Base-by-base conservation (phyloP, 2,797 vertebrate species). In the Sebastes iracundus region DNA sequence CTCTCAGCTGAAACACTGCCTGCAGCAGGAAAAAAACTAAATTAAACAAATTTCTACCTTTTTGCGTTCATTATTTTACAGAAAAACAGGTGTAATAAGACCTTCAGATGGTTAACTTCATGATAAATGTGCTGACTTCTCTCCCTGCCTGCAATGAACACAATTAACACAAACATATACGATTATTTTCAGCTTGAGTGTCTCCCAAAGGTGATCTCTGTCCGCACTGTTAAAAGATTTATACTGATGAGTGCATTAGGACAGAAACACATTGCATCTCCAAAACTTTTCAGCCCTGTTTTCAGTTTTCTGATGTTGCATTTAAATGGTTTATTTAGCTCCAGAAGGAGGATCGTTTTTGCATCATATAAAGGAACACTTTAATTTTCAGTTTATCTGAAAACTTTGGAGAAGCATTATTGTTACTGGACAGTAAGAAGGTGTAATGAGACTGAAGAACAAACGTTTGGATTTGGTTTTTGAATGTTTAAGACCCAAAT, bases 401-500 rank as follows among this genome's bases (percentile, higher is more conserved):
- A 52, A 49, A n/a, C 42, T 72, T 32, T 23, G 8, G 8, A 62
- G 58, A 61, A 22, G 35, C 35, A 22, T 35, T 10, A 2, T 30
- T 60, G 12, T 22, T 23, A 58, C 20, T 30, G 5, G n/a, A 23
- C 28, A 46, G n/a, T 11, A 9, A 14, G 8, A 14, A 10, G 9
- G 49, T n/a, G 42, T 46, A 46, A 46, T 46, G 42, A 46, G 42
- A 46, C 42, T 42, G 38, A 42, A 42, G 38, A 42, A 42, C 14
- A 42, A 16, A 14, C 14, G 13, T 42, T 42, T 42, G 13, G 38
- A 42, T 42, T 42, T 16, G 38, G 38, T 42, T 42, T 42, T 42
- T 42, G 38, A 42, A 0, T 42, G 42, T 46, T 16, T 46, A 16
- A 46, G 42, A 46, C 42, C 42, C 0, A 0, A 0, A 46, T 46